Conservation (phyloP, 2,113 vertebrate species). For the Callocephalon fimbriatum region DNA sequence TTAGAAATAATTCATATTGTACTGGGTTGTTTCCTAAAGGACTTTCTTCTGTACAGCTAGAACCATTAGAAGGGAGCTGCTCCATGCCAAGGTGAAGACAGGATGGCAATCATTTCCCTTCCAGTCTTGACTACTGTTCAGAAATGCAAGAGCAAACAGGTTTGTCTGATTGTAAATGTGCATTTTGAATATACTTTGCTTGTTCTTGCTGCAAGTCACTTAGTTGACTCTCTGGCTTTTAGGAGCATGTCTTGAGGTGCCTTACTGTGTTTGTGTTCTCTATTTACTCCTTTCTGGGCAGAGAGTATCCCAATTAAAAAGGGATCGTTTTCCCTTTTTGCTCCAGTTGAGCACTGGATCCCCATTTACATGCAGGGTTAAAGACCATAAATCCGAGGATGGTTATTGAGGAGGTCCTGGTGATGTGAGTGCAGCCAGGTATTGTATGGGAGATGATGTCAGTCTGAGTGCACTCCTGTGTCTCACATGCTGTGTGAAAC, state of each 20-base stretch:
- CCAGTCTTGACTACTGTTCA: not conserved
- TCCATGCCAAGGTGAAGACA: not conserved
- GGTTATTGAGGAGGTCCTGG: not conserved
- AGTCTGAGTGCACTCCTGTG: not conserved
- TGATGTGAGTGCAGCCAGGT: not conserved
- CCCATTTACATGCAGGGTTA: fast-evolving
- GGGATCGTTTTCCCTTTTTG: not conserved
- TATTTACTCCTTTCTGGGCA: not conserved
- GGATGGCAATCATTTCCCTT: not conserved
- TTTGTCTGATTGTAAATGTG: not conserved
- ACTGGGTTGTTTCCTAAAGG: not conserved
- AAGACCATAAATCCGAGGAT: not conserved
- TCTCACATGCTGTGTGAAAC: not conserved
- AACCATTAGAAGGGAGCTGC: not conserved
- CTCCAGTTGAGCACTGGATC: not conserved
- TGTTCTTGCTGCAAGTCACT: not conserved
- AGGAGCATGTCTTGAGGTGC: not conserved
- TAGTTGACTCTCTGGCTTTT: not conserved
- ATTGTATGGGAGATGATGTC: fast-evolving
- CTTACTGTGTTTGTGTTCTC: not conserved
- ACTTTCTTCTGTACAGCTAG: not conserved
- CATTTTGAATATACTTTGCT: not conserved
- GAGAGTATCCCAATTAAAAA: not conserved
- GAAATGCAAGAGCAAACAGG: not conserved
- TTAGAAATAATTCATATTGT: not conserved